Base-by-base conservation (phyloP, 2,888 invertebrate genomes). In the Phrixothrix hirtus region DNA sequence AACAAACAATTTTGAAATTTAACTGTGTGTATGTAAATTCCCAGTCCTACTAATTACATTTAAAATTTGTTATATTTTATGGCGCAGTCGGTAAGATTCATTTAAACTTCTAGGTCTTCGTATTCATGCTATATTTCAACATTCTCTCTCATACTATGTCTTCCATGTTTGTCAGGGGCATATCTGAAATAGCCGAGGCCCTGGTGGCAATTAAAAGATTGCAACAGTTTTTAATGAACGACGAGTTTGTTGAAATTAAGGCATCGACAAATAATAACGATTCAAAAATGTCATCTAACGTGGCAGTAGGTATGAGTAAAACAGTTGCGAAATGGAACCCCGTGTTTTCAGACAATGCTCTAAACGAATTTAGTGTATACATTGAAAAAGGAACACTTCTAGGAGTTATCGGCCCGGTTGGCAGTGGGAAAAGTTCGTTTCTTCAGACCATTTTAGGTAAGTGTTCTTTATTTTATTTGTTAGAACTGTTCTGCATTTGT, bases 391-490 rank as follows among this genome's bases (percentile, higher is more conserved):
- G 73, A 2, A 62, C 65, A 43, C 70, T 86, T 2, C 75, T 87
- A 1, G 80, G 73, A 1, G 57, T 77, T 13, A 81, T 84, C 42
- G 83, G 83, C 31, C 77, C 81, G 2, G 83, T 83, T 1, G 83
- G 83, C 1, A 76, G 81, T 36, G 83, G 83, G 9, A 84, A 88
- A 58, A 84, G 85, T 1, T 86, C 88, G 0, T 68, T 90, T 0
- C 74, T 90, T 0, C 84, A 87, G 63, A 85, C 87, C 0, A 79
- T 94, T 39, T 77, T 95, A 2, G 82, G 85, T 2, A 92, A 92
- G 69, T 75, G 89, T 0, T 3, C 17, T 15, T n/a, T 16, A 39
- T 11, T 16, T 41, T n/a, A 16, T 9, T 26, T 5, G 10, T 25
- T 7, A 5, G 3, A 21, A 21, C 7, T n/a, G n/a, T n/a, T n/a